Percentiles rank a stretch among this genome's conserved stretches.
These are phyloP conservation scores for Bombus soroeensis DNA, from an alignment of 1,140 invertebrate genomes.

Conservation along the genomic window DNA sequence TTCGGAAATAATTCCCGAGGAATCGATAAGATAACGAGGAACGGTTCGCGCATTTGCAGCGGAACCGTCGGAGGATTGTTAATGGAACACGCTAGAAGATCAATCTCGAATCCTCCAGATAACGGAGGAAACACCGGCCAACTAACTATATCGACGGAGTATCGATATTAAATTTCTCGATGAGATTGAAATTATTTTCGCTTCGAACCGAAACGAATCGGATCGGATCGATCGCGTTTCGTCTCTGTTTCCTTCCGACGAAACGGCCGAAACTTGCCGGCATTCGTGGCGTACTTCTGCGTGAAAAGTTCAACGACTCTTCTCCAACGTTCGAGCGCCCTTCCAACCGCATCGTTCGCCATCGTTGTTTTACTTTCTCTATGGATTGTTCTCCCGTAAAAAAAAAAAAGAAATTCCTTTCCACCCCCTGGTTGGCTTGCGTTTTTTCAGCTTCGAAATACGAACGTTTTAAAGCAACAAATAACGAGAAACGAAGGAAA, in stretches of 20 bases:
- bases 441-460: neutral
- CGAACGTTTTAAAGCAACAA: neutral
- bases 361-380: neutral
- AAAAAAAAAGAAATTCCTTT: neutral
- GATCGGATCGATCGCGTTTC: neutral
- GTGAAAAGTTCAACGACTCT: slow-evolving; percentile 45
- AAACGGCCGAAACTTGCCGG: slow-evolving; percentile 19
- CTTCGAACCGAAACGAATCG: neutral
- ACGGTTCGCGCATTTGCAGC: neutral
- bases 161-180: slow-evolving; percentile 29
- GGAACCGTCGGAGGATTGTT: neutral
- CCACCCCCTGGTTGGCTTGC: too few relatives aligned
- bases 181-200: slow-evolving; percentile 2
- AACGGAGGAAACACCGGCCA: neutral
- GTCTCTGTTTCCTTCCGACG: neutral
- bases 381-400: neutral
- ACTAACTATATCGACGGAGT: too few relatives aligned
- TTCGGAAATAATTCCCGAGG: neutral
- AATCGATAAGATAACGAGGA: neutral
- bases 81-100: neutral
- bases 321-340: slow-evolving; percentile 9
- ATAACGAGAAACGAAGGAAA: neutral
- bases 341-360: slow-evolving; percentile 6
- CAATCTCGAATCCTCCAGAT: neutral
- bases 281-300: slow-evolving; percentile 25